Base-by-base conservation (phyloP, 2,888 invertebrate genomes). In the Phorcus lineatus region DNA sequence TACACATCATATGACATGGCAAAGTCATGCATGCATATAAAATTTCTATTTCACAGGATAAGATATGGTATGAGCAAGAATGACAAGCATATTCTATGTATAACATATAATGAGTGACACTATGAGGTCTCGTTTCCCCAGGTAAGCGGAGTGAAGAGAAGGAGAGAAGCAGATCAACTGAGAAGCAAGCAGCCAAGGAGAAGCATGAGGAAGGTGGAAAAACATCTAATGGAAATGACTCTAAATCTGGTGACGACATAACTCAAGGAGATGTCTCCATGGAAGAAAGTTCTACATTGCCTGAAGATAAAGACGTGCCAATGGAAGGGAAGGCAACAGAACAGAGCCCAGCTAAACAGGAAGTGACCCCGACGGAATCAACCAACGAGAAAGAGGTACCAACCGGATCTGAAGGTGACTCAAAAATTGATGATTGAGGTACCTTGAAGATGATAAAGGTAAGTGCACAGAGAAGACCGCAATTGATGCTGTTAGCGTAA, bases 351-450 rank as follows among this genome's bases (percentile, higher is more conserved):
- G 47, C 47, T 28, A 62, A 62, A 17, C 24, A 24, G 28, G 62
- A 62, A 17, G 62, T 16, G 62, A 62, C 22, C 4, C 62, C 28
- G 16, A 62, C 24, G 62, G 62, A 62, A n/a, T 16, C 24, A 28
- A 28, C 24, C 28, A 62, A 24, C 13, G 28, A 62, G n/a, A 6
- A 4, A 62, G 28, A 24, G 28, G 62, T 28, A 62, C 28, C 62
- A 11, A 11, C 7, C 28, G 62, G 28, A 62, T 62, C 62, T 28
- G 62, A 62, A 62, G 62, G 62, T 62, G 62, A 62, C 62, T 62
- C 62, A 62, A 62, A 62, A 62, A 28, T 28, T 28, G 62, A 62
- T 62, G 62, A 24, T 62, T 62, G 62, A 62, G 62, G 62, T 62
- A 62, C 62, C 62, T 62, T 62, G 62, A 62, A 62, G 62, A 62